These are phyloP conservation scores for Porites evermanni DNA, from an alignment of 92 coral and sea anemone genomes.

Conservation along the genomic window DNA sequence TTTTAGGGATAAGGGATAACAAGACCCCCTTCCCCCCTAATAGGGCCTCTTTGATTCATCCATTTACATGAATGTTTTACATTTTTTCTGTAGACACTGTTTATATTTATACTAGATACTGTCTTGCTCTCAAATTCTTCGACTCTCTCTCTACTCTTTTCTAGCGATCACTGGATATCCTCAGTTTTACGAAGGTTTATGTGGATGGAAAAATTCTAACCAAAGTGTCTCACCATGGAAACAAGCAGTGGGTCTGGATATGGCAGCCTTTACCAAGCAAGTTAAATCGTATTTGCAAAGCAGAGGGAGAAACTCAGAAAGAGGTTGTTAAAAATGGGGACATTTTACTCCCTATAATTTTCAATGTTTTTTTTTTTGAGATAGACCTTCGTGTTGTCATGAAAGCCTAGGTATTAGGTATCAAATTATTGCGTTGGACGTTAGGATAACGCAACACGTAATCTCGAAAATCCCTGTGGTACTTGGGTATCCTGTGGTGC, in stretches of 20 bases:
- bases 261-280: not conserved
- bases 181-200: conserved; percentile 12
- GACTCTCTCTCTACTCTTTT: not conserved
- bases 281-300: not conserved
- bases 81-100: too few relatives aligned
- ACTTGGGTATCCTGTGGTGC: too few relatives aligned
- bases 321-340: not conserved
- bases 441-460: too few relatives aligned
- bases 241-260: not conserved
- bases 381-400: too few relatives aligned
- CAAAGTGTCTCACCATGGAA: not conserved
- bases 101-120: too few relatives aligned
- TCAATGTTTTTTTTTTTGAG: too few relatives aligned
- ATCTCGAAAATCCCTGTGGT: too few relatives aligned
- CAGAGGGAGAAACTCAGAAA: not conserved
- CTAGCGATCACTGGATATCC: conserved; percentile 6
- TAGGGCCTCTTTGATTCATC: not conserved
- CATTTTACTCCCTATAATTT: not conserved
- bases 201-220: conserved; percentile 37
- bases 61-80: not conserved
- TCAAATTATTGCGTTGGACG: too few relatives aligned
- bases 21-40: too few relatives aligned
- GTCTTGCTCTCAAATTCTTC: too few relatives aligned
- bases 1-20: too few relatives aligned
- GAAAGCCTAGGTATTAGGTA: too few relatives aligned